Percentiles rank a stretch among this genome's conserved stretches.
Conservation (phyloP, 2,888 invertebrate species). For the Drosophila subsilvestris region DNA sequence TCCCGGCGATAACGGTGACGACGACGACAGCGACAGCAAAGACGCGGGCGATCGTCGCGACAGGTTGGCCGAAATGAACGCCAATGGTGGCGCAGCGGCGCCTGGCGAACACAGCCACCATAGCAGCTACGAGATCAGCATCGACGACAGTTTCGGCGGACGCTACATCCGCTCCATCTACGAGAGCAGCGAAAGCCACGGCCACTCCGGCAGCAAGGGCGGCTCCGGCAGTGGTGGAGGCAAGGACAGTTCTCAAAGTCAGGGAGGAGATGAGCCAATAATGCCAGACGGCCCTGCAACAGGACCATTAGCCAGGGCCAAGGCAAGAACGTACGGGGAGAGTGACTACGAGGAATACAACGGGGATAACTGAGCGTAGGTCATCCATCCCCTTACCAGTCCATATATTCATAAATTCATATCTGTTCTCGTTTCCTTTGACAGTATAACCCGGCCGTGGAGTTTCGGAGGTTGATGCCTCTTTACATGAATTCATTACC, state of each 20-base stretch:
- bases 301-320: not conserved
- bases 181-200: slow-evolving; percentile 68
- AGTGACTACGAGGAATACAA: slow-evolving; percentile 60
- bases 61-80: not conserved
- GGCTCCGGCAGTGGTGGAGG: slow-evolving; percentile 26
- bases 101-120: slow-evolving; percentile 57
- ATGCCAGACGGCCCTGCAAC: not conserved
- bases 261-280: not conserved
- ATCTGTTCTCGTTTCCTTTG: not conserved
- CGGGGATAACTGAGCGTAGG: slow-evolving; percentile 8
- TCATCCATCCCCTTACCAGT: not conserved
- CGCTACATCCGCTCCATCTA: slow-evolving; percentile 69
- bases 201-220: slow-evolving; percentile 51
- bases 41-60: not conserved
- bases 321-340: not conserved
- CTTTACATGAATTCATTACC: slow-evolving; percentile 17
- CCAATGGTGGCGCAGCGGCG: not conserved
- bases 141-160: slow-evolving; percentile 71
- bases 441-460: not conserved
- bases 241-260: not conserved
- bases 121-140: slow-evolving; percentile 75
- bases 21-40: slow-evolving; percentile 8
- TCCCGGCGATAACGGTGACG: slow-evolving; percentile 3
- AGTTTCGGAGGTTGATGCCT: slow-evolving; percentile 3
- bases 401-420: not conserved